Base-by-base conservation (phyloP, 2,888 invertebrate genomes). In the Sialis fuliginosa region DNA sequence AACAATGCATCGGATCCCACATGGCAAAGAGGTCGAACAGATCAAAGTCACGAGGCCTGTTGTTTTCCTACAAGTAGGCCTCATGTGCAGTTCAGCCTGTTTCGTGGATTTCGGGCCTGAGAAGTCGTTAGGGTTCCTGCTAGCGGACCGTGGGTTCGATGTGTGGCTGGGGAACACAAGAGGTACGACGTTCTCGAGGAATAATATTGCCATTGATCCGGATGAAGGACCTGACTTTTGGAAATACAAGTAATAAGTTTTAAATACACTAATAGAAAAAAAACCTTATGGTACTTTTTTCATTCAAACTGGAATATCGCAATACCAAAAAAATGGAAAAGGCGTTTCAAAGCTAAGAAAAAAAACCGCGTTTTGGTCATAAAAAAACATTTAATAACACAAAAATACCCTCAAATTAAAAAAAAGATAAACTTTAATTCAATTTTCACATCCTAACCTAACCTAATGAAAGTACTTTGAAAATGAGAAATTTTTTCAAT, bases 161-260 rank as follows among this genome's bases (percentile, higher is more conserved):
- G 81, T 83, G 0, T 91, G 89, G 89, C 64, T 90, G 66, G 81
- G 83, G 0, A 90, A 89, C 58, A 74, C 74, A n/a, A 74, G 90
- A 5, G 90, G 89, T 6, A 86, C 79, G 57, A 68, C 66, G 31
- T 82, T 79, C 58, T 74, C 77, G 1, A 68, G 71, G 9, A 64
- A 58, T 5, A 83, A 85, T 55, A 53, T 58, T 1, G 60, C 61
- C 0, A 54, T 68, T 57, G 61, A 69, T 48, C 66, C 71, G 1
- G 60, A 58, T 44, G 49, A 62, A 8, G 68, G 68, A 48, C 56
- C 60, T 4, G 58, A 64, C n/a, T 82, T 69, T 58, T 82, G 81
- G 81, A 59, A 70, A 43, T 82, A 78, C 57, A 62, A 61, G 64
- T 65, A 55, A 8, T 13, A 22, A 22, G 22, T 22, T 22, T 22